Conservation (phyloP, 2,888 invertebrate genomes). For the Trichogramma evanescens region DNA sequence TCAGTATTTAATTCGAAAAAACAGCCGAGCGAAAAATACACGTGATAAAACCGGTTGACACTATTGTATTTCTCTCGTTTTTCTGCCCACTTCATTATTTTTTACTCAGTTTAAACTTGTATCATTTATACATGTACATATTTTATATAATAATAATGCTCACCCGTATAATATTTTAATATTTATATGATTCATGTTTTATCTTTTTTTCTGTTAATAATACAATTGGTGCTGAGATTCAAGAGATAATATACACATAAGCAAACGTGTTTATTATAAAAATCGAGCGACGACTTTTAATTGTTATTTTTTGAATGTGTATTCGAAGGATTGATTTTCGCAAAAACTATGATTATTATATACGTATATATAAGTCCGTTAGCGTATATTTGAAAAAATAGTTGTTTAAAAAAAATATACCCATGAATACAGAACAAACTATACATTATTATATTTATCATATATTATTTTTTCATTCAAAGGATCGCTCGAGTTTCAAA, state of each 20-base stretch:
- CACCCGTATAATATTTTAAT: background rate
- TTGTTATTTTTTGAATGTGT: background rate
- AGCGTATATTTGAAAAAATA: background rate
- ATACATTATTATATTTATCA: background rate
- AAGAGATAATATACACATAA: background rate
- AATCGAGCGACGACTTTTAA: background rate
- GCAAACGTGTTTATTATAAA: background rate
- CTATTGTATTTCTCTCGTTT: no score
- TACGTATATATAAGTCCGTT: constrained; percentile 1
- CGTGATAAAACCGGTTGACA: background rate
- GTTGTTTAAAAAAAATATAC: background rate
- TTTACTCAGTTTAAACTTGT: no score
- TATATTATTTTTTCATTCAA: background rate
- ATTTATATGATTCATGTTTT: background rate
- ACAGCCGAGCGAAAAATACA: constrained; percentile 7
- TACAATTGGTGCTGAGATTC: background rate
- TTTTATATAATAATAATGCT: no score
- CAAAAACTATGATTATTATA: background rate
- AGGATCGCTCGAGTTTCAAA: background rate
- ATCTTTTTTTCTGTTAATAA: background rate
- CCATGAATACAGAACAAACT: background rate
- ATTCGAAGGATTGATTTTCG: background rate
- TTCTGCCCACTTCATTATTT: no score
- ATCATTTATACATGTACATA: no score
- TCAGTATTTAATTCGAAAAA: constrained; percentile 16